Evolutionary conservation across 2,888 invertebrate genomes (phyloP), one percentile per base, ranked within the genome.

Genomic region (Atrina japonica): DNA sequence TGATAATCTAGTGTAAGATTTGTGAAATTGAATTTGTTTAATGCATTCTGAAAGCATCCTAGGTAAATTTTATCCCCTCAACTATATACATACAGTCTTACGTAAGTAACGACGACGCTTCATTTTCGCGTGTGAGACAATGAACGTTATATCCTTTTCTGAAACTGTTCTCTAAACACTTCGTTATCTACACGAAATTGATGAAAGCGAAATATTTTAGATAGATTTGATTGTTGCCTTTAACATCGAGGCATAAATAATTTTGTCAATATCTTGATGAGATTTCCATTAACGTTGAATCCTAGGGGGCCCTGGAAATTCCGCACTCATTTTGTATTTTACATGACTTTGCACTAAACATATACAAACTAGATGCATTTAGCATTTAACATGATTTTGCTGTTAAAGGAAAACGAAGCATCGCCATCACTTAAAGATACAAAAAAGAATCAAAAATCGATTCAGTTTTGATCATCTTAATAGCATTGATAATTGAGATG

Each of bases 321-420:
- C 67, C 52, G 60, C 56, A 52, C 61, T 66, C 71, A 66, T 66
- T 60, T 66, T 66, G 41, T 67, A 72, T 72, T 72, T 72, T 72
- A 72, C 71, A 72, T 56, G 71, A 63, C 61, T 67, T 72, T 61
- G 66, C 71, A 72, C 71, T 72, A 72, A 72, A 47, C 67, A 67
- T 67, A 72, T 72, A 72, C 71, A 72, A 72, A 72, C 55, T 73
- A 73, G 77, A 73, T 75, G 80, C 77, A 77, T 80, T 82, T 78
- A 80, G 78, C 80, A 78, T 78, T 80, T 82, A 82, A 82, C 82
- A 82, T 75, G 82, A 77, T 78, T 82, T 82, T 78, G 80, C 82
- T 82, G 80, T 82, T 82, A 80, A 77, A 68, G 61, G 66, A 70
- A 72, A 73, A 75, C 58, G 75, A 74, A 69, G 74, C 77, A 75